Conservation (phyloP, 2,113 vertebrate genomes). For the Nyctibius bracteatus region DNA sequence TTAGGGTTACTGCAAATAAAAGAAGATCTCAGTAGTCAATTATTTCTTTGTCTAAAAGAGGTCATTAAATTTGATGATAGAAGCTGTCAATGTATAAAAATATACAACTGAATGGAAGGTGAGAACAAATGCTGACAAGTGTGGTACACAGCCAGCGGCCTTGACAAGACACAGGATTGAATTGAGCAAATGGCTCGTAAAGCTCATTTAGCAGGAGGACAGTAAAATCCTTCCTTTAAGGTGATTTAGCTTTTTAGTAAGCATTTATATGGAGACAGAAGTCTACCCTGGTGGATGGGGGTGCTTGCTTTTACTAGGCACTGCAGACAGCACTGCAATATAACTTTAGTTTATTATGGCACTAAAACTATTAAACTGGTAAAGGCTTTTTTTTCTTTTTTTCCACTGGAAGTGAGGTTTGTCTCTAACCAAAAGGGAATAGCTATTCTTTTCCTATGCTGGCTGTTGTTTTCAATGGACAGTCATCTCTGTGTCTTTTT, state of each 20-base stretch:
- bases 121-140: constrained; percentile 47
- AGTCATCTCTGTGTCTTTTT: neutral
- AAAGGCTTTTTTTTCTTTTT: neutral
- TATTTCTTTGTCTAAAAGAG: constrained; percentile 49
- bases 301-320: constrained; percentile 26
- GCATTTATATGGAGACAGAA: constrained; percentile 42
- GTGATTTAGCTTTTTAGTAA: constrained; percentile 28
- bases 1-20: constrained; percentile 36
- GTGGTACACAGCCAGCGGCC: neutral
- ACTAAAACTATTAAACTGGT: constrained; percentile 38
- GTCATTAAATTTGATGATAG: constrained; percentile 61
- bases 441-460: neutral
- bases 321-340: constrained; percentile 9
- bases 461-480: neutral
- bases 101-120: constrained; percentile 34
- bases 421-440: neutral
- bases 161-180: constrained; percentile 39
- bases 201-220: constrained; percentile 31
- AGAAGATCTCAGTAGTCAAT: constrained; percentile 34
- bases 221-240: constrained; percentile 58
- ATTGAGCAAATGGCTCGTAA: constrained; percentile 58
- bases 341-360: constrained; percentile 45
- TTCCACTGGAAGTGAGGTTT: neutral
- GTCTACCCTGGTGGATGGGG: neutral
- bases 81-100: constrained; percentile 60